Percentiles rank a stretch among this genome's conserved stretches.
Conservation (phyloP, 1,140 invertebrate genomes). For the Drosophila lini region DNA sequence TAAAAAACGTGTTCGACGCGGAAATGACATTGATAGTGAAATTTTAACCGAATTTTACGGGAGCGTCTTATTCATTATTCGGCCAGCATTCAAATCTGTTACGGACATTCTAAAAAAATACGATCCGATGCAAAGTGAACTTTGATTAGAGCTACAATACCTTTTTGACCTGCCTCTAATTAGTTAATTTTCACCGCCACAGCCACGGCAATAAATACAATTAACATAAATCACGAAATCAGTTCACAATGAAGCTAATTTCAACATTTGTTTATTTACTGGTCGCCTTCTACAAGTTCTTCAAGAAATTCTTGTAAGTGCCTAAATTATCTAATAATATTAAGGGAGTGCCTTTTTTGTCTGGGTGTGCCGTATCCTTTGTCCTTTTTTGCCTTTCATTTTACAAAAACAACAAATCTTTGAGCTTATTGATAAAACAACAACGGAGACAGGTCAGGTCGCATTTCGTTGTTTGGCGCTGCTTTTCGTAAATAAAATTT, state of each 20-base stretch:
- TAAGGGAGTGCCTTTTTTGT: slow-evolving; percentile 5
- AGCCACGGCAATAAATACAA: slow-evolving; percentile 13
- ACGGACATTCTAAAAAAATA: background rate
- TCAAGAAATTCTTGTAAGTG: slow-evolving; percentile 79
- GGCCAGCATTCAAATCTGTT: slow-evolving; percentile 8
- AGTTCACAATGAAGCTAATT: slow-evolving; percentile 65
- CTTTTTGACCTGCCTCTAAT: slow-evolving; percentile 2
- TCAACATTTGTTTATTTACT: slow-evolving; percentile 66
- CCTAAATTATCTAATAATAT: slow-evolving; percentile 45
- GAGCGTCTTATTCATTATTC: slow-evolving; percentile 13
- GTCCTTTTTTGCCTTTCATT: slow-evolving; percentile 19
- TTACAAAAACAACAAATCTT: slow-evolving; percentile 11
- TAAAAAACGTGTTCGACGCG: slow-evolving; percentile 76
- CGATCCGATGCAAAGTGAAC: slow-evolving; percentile 23
- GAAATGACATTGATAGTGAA: slow-evolving; percentile 82
- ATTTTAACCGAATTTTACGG: slow-evolving; percentile 43
- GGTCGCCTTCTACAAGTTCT: slow-evolving; percentile 70
- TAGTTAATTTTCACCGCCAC: slow-evolving; percentile 7
- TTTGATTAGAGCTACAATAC: slow-evolving; percentile 3
- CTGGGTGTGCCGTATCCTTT: slow-evolving; percentile 30
- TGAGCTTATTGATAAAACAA: slow-evolving; percentile 57
- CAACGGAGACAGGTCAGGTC: slow-evolving; percentile 2
- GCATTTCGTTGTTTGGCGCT: slow-evolving; percentile 12
- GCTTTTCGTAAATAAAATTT: slow-evolving; percentile 39
- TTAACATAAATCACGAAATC: slow-evolving; percentile 15